Percentiles rank a stretch among this genome's conserved stretches.
Conservation (phyloP, 2,888 invertebrate genomes). For the Syrphus vitripennis region DNA sequence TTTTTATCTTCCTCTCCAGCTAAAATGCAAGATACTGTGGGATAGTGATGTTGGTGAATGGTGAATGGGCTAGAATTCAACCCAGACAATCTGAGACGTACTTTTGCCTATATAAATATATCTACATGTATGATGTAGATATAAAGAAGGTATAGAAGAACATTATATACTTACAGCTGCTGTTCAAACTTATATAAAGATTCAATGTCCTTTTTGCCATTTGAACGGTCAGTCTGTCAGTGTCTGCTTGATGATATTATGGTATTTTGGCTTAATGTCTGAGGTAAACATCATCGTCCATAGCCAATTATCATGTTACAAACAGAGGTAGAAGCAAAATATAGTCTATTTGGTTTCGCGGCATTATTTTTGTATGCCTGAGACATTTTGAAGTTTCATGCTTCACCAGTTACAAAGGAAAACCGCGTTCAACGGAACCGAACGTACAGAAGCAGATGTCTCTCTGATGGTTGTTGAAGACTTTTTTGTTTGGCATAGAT, state of each 20-base stretch:
- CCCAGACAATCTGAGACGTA: slow-evolving; percentile 11
- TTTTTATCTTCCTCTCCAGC: slow-evolving; percentile 31
- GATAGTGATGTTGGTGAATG: not conserved
- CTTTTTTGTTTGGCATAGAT: slow-evolving; percentile 1
- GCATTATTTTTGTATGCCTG: slow-evolving; percentile 1
- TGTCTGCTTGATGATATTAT: not conserved
- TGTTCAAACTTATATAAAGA: not conserved
- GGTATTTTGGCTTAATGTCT: slow-evolving; percentile 16
- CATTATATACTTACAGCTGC: not conserved
- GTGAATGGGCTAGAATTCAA: slow-evolving; percentile 34
- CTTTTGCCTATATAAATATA: not conserved
- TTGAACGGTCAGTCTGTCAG: not conserved
- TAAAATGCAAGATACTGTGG: slow-evolving; percentile 2
- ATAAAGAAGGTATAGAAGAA: not conserved
- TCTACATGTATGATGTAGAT: not conserved
- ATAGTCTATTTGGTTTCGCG: slow-evolving; percentile 12
- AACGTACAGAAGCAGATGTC: not conserved
- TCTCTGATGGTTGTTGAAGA: not conserved
- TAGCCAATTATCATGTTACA: slow-evolving; percentile 33
- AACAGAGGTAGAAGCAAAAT: not conserved
- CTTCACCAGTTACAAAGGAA: slow-evolving; percentile 12
- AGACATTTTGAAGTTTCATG: slow-evolving; percentile 17
- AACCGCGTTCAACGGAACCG: slow-evolving; percentile 2
- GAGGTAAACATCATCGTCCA: slow-evolving; percentile 19
- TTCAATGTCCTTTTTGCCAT: slow-evolving; percentile 15